Base-by-base conservation (phyloP, 2,797 vertebrate species). In the Mormyrops attenuatus region DNA sequence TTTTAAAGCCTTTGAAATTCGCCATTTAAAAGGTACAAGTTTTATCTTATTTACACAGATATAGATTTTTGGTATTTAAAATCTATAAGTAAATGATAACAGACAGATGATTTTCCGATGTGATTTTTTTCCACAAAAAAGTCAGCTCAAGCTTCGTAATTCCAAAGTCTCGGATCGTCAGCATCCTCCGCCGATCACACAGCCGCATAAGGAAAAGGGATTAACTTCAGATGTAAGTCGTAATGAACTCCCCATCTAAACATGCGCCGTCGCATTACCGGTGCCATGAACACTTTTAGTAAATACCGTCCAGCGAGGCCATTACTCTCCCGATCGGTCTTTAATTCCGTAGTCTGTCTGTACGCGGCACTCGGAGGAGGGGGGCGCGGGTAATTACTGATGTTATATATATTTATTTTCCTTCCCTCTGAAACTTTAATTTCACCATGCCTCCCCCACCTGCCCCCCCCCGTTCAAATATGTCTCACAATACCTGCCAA, bases 241-340 rank as follows among this genome's bases (percentile, higher is more conserved):
- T 93, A 91, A 93, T 93, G 91, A 93, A 90, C 92, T 91, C 89
- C 60, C 63, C 8, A 91, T 88, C 90, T 91, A 69, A 94, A 94
- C 94, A 92, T 94, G 94, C 90, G 90, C 91, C 85, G 85, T 91
- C 90, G 91, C 92, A 92, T 92, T 91, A 90, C 91, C 91, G 90
- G 92, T 89, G 90, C 85, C 92, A 91, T 57, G 87, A 89, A 92
- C 85, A 7, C 86, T 11, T 93, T 95, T 94, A 95, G 94, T 95
- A 95, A 95, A 93, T 92, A 95, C 94, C 90, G 94, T 95, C 86
- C 63, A 86, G 86, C 0, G 80, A 47, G 88, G 92, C 94, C 93
- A 95, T 93, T 92, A 93, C 93, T 91, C 92, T 92, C 91, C 8
- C 2, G 4, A 66, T 85, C 9, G 44, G 87, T 57, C 88, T 22